Percentiles rank a stretch among this genome's conserved stretches.
Conservation (phyloP, 2,797 vertebrate genomes). For the Hemitrygon akajei region DNA sequence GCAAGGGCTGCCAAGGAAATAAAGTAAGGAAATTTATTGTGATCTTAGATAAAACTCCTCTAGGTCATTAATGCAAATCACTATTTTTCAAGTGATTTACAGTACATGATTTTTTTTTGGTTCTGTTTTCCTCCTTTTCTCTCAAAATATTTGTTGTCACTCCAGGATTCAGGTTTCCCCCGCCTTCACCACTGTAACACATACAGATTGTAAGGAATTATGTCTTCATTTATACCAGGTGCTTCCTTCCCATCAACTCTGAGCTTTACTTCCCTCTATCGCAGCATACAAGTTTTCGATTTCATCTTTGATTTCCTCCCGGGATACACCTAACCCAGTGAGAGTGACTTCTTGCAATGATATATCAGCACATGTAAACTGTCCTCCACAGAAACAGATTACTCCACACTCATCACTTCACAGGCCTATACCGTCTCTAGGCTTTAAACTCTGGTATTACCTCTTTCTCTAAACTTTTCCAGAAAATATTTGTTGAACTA, state of each 20-base stretch:
- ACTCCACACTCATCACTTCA: no score
- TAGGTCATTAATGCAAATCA: background rate
- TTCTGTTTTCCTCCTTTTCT: background rate
- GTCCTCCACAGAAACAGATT: no score
- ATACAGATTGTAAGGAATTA: background rate
- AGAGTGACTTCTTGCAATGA: background rate
- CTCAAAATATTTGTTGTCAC: background rate
- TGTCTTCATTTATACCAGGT: background rate
- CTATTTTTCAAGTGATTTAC: background rate
- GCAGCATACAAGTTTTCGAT: background rate
- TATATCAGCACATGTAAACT: background rate
- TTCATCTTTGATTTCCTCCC: background rate
- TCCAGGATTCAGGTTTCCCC: background rate
- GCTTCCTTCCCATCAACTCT: background rate
- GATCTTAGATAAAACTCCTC: background rate
- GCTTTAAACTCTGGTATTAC: no score
- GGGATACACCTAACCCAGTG: background rate
- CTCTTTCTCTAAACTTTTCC: background rate
- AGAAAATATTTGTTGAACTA: background rate
- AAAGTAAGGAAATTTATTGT: background rate
- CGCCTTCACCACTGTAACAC: background rate
- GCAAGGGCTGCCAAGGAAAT: background rate
- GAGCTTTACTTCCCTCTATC: background rate
- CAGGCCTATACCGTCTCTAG: no score
- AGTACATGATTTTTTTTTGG: background rate